These are phyloP conservation scores for Pseudocheirus occidentalis DNA, from an alignment of 2,797 vertebrate genomes.

Conservation along the genomic window DNA sequence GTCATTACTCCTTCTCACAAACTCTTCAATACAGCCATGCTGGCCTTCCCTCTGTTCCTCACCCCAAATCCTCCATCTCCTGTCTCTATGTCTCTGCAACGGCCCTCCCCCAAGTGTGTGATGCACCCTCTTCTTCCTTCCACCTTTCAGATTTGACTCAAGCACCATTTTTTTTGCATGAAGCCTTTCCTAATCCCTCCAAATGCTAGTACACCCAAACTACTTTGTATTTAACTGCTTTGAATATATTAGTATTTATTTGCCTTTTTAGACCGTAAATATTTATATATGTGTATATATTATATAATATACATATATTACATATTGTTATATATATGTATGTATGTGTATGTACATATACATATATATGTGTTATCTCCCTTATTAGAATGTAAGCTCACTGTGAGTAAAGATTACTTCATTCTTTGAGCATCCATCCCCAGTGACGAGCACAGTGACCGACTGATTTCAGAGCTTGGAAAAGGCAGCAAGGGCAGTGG, in stretches of 20 bases:
- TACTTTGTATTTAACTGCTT: not conserved
- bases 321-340: too few relatives aligned
- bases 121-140: not conserved
- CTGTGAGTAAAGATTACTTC: not conserved
- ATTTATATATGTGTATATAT: not conserved
- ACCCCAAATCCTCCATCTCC: not conserved
- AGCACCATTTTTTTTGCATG: not conserved
- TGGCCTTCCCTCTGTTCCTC: not conserved
- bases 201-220: not conserved
- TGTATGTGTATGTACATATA: not conserved
- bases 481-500: not conserved
- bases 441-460: not conserved
- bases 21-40: not conserved
- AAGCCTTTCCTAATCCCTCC: not conserved
- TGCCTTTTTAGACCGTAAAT: not conserved
- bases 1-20: not conserved
- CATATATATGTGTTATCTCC: not conserved
- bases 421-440: not conserved
- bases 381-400: not conserved
- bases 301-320: too few relatives aligned
- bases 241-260: not conserved
- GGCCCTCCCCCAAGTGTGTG: not conserved
- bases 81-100: not conserved
- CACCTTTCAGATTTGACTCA: not conserved
- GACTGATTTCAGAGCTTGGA: not conserved